Evolutionary conservation across 2,797 vertebrate genomes (phyloP).

Genomic region (Sebastes diploproa): DNA sequence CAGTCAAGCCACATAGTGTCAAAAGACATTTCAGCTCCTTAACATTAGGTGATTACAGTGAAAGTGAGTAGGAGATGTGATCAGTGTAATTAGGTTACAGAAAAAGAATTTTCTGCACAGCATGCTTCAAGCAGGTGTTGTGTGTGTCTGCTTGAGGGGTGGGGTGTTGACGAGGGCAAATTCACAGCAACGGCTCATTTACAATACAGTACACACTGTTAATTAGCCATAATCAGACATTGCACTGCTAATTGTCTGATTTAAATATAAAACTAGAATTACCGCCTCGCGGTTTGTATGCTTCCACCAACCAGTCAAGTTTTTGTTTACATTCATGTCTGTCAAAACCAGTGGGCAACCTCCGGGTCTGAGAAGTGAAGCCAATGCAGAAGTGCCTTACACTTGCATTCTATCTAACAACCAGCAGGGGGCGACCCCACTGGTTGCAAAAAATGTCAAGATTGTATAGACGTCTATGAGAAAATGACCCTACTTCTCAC

Average conservation of each 20-base stretch:
- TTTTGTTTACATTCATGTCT: neutral
- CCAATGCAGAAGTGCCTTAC: no score
- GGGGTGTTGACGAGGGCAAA: conserved; percentile 15
- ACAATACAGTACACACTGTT: conserved; percentile 25
- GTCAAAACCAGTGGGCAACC: neutral
- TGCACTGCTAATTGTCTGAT: neutral
- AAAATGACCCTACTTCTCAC: no score
- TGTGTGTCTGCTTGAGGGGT: neutral
- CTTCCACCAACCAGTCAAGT: neutral
- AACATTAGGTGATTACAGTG: conserved; percentile 4
- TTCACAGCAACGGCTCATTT: conserved; percentile 50
- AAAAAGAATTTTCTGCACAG: neutral
- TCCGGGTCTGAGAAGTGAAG: neutral
- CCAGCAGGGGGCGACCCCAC: neutral
- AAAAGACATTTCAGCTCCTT: conserved; percentile 8
- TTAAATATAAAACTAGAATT: neutral
- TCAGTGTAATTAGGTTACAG: conserved; percentile 21
- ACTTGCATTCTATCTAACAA: neutral
- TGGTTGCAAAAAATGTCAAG: no score
- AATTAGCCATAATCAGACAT: conserved; percentile 50
- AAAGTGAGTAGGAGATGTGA: conserved; percentile 3
- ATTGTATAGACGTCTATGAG: no score
- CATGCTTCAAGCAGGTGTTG: conserved; percentile 21
- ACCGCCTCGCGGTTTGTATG: neutral
- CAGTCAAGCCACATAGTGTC: neutral